Percentiles rank a stretch among this genome's conserved stretches.
Evolutionary conservation across 2,797 vertebrate genomes (phyloP).

Genomic region (Acrossocheilus fasciatus): DNA sequence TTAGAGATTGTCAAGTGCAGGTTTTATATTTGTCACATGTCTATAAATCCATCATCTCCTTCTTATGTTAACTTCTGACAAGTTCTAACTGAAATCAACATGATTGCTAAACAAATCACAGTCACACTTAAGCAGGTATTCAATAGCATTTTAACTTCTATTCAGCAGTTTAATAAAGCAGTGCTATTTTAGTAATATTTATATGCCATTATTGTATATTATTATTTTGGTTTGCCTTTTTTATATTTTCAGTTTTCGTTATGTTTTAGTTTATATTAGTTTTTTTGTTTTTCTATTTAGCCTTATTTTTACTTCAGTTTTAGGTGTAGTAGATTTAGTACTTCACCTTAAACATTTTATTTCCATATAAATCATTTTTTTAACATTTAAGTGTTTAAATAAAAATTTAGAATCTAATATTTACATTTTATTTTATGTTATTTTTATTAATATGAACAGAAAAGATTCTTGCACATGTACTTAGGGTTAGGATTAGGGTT

Average conservation of each 20-base stretch:
- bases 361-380: background rate
- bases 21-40: background rate
- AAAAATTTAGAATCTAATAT: background rate
- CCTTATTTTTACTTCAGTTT: background rate
- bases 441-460: background rate
- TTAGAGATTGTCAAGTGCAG: background rate
- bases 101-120: background rate
- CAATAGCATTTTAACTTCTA: background rate
- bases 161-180: background rate
- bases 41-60: background rate
- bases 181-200: background rate
- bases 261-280: no score
- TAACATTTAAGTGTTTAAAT: background rate
- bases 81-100: background rate
- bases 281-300: no score
- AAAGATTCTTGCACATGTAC: background rate
- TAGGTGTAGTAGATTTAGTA: background rate
- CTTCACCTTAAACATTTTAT: background rate
- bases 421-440: background rate
- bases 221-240: background rate
- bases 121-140: background rate
- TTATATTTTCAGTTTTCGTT: background rate
- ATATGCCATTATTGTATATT: background rate
- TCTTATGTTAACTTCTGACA: background rate
- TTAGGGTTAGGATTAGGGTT: background rate